Evolutionary conservation across 2,797 vertebrate species (phyloP).

Genomic region (Pipistrellus kuhlii): DNA sequence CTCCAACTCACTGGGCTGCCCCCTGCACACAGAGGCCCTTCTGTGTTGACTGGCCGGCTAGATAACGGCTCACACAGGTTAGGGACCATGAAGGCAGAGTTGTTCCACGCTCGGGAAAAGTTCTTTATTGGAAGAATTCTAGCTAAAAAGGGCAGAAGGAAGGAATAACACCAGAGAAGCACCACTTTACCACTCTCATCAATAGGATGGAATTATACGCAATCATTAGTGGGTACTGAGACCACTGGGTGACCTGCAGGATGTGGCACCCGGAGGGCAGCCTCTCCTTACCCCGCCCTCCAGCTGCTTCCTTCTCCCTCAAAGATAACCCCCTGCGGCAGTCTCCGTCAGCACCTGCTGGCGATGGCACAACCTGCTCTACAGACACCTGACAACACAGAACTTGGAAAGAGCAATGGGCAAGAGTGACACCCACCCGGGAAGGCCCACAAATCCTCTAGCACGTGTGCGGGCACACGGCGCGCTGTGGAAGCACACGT

Average conservation of each 20-base stretch:
- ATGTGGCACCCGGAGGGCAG: neutral
- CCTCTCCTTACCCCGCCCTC: neutral
- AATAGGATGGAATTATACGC: neutral
- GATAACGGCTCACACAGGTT: neutral
- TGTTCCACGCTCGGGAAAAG: neutral
- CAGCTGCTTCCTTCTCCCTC: conserved; percentile 53
- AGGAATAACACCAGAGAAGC: conserved; percentile 3
- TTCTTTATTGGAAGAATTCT: conserved; percentile 61
- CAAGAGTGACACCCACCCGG: accelerated
- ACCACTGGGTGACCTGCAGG: neutral
- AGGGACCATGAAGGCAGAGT: neutral
- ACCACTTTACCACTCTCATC: neutral
- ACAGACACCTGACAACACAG: conserved; percentile 80
- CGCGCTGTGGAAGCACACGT: neutral
- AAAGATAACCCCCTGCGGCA: conserved; percentile 70
- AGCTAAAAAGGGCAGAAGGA: conserved; percentile 35
- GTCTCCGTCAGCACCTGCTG: conserved; percentile 71
- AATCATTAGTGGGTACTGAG: neutral
- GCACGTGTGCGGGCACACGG: neutral
- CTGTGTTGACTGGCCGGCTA: neutral
- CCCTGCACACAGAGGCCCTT: neutral
- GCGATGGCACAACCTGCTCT: conserved; percentile 70
- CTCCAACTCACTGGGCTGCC: no score
- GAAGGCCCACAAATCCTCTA: accelerated
- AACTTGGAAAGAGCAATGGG: conserved; percentile 69